Base-by-base conservation (phyloP, 2,888 invertebrate genomes). In the Helicoverpa assulta region DNA sequence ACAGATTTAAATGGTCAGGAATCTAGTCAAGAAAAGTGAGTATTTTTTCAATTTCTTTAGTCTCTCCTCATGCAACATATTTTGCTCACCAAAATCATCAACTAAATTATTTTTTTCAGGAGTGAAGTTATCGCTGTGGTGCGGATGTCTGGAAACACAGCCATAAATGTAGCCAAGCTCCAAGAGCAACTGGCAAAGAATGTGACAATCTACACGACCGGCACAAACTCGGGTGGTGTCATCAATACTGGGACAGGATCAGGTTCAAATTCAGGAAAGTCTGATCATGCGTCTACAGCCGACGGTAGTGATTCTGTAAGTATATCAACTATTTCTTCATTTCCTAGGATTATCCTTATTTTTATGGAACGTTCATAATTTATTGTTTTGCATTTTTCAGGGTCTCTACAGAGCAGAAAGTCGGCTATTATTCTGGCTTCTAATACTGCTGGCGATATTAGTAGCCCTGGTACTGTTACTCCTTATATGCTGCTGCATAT, bases 401-500 rank as follows among this genome's bases (percentile, higher is more conserved):
- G 96, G 96, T 72, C 90, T 97, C 40, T 97, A 97, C 86, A 97
- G 96, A 94, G 97, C 97, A 56, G 97, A 98, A 84, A 98, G 97
- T 87, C 96, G 97, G 82, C 92, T 97, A 64, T 90, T 98, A 61
- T 97, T 97, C 87, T 98, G 98, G 98, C 90, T 98, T 26, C 93
- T 98, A 62, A 97, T 98, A 80, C 91, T 98, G 18, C 91, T 98
- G 73, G 97, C 98, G 58, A 96, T 98, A 37, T 91, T 98, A 73
- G 96, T 98, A 80, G 96, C 98, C 0, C 85, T 98, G 37, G 96
- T 97, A 14, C 96, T 98, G 78, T 92, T 98, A 69, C 96, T 97
- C 63, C 94, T 98, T 59, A 96, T 98, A 75, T 96, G 98, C 71
- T 98, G 98, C 92, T 98, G 98, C 87, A 97, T 98, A 77, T 98